phyloP scores from a whole-genome alignment of 2,888 invertebrate genomes.

The Nineta flava region DNA sequence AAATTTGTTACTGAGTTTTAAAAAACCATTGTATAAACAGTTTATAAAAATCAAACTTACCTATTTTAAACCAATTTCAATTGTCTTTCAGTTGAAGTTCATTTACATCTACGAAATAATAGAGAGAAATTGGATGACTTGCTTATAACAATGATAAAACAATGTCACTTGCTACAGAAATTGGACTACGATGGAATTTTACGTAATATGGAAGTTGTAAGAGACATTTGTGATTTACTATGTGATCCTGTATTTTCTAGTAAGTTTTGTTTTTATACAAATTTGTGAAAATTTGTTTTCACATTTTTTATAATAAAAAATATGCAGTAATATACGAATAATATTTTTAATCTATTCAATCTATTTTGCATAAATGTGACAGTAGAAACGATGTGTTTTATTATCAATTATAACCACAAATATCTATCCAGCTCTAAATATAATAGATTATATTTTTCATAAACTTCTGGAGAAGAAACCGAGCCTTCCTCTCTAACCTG shows the following conservation, averaged over 20 bases:
- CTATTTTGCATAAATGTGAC: too few relatives aligned
- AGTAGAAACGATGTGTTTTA: too few relatives aligned
- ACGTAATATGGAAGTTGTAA: conserved; percentile 25
- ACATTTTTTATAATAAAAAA: too few relatives aligned
- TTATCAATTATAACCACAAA: too few relatives aligned
- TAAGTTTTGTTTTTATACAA: not conserved
- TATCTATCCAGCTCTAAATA: too few relatives aligned
- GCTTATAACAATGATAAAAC: conserved; percentile 24
- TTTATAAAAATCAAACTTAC: not conserved
- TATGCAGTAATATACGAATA: too few relatives aligned
- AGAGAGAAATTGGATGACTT: conserved; percentile 30
- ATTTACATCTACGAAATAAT: conserved; percentile 29
- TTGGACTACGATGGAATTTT: conserved; percentile 31
- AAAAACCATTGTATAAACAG: not conserved
- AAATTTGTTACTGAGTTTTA: too few relatives aligned
- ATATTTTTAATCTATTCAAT: too few relatives aligned
- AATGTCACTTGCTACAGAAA: conserved; percentile 26
- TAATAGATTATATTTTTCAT: too few relatives aligned
- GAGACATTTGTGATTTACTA: conserved; percentile 25
- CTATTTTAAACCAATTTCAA: not conserved
- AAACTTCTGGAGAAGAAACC: too few relatives aligned
- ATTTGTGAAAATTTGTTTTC: not conserved
- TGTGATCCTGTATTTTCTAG: conserved; percentile 15
- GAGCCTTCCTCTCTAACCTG: too few relatives aligned
- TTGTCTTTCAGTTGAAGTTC: conserved; percentile 23